Conservation (phyloP, 2,113 vertebrate species). For the Orientallactaga bullata region DNA sequence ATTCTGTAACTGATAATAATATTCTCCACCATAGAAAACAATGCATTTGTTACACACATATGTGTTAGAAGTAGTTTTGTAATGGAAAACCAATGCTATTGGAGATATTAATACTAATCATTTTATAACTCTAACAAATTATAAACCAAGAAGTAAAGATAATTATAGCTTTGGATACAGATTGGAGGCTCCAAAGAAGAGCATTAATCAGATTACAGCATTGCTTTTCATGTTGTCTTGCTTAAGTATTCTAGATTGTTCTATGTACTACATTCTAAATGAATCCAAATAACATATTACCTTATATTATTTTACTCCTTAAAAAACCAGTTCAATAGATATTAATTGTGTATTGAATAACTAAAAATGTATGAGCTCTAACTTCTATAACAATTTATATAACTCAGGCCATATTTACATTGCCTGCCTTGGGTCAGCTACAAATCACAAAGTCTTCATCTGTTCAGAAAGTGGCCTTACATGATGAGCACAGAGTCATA, state of each 20-base stretch:
- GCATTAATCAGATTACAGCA: conserved; percentile 31
- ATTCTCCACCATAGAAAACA: background rate
- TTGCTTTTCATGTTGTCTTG: conserved; percentile 17
- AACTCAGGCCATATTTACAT: conserved; percentile 51
- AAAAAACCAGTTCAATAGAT: conserved; percentile 55
- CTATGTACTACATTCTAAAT: conserved; percentile 63
- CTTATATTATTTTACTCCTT: conserved; percentile 58
- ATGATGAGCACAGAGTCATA: background rate
- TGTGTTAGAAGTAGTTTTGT: background rate
- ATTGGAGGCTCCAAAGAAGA: background rate
- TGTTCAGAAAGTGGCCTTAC: conserved; percentile 28
- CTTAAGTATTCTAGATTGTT: conserved; percentile 48
- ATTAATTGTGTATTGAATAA: conserved; percentile 61
- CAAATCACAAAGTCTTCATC: conserved; percentile 21
- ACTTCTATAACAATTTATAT: conserved; percentile 45
- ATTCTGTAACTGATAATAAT: background rate
- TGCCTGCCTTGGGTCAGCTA: background rate
- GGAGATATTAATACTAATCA: conserved; percentile 38
- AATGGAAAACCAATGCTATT: conserved; percentile 29
- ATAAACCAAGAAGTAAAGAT: background rate
- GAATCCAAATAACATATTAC: conserved; percentile 59
- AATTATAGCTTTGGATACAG: conserved; percentile 15
- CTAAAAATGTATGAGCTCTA: conserved; percentile 36
- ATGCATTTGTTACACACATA: background rate
- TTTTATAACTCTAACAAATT: conserved; percentile 51